Evolutionary conservation across 1,140 invertebrate genomes (phyloP).

Genomic region (Pogonognathellus flavescens): DNA sequence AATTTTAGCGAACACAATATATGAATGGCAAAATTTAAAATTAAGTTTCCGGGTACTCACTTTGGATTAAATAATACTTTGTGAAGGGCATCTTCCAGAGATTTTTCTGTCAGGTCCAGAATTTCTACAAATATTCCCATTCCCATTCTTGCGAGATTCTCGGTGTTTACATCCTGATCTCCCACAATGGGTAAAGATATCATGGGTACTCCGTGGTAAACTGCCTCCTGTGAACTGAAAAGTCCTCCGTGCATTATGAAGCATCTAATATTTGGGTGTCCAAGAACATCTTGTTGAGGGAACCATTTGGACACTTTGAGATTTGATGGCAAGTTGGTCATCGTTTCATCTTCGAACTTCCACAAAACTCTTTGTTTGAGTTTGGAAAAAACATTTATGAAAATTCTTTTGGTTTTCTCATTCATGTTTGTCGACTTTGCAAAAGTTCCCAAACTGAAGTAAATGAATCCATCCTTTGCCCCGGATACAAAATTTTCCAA

Average conservation of each 20-base stretch:
- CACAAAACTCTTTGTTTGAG: slow-evolving; percentile 69
- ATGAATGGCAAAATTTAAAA: no score
- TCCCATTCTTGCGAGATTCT: background rate
- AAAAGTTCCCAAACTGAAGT: slow-evolving; percentile 76
- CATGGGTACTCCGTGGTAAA: slow-evolving; percentile 62
- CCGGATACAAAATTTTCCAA: slow-evolving; percentile 68
- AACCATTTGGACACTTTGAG: slow-evolving; percentile 82
- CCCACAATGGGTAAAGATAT: slow-evolving; percentile 51
- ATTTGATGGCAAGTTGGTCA: slow-evolving; percentile 74
- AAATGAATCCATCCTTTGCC: slow-evolving; percentile 73
- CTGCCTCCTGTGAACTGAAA: slow-evolving; percentile 72
- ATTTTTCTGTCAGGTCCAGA: background rate
- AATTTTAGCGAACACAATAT: no score
- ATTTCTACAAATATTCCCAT: background rate
- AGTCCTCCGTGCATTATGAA: slow-evolving; percentile 76
- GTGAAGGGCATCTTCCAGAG: background rate
- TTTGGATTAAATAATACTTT: no score
- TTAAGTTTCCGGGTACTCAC: no score
- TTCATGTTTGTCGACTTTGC: slow-evolving; percentile 73
- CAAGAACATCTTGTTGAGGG: slow-evolving; percentile 84
- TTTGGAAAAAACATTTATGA: slow-evolving; percentile 68
- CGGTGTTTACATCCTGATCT: slow-evolving; percentile 53
- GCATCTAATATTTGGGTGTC: slow-evolving; percentile 70
- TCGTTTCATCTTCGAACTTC: slow-evolving; percentile 69
- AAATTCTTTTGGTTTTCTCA: slow-evolving; percentile 66